A percentile compares a stretch with the other conserved stretches of the same genome.
phyloP scores from a whole-genome alignment of 1,140 invertebrate species.

The Macrobrachium nipponense region DNA sequence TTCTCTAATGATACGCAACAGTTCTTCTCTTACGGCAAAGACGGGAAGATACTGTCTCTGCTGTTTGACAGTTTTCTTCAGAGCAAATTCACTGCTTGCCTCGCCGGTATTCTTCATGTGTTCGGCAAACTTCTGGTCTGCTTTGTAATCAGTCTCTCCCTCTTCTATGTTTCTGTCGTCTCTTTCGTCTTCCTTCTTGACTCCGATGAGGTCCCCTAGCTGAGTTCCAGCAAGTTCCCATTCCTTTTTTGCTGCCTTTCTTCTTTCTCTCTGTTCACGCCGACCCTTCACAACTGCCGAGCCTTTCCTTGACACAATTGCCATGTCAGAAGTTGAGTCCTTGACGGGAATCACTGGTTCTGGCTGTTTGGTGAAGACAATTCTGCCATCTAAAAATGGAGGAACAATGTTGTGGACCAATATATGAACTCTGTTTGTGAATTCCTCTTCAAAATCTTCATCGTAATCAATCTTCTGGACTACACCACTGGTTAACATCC shows the following conservation, averaged over 20 bases:
- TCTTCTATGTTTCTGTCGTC: slow-evolving; percentile 73
- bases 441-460: slow-evolving; percentile 92
- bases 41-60: slow-evolving; percentile 95
- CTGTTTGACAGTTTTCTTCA: slow-evolving; percentile 85
- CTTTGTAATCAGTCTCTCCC: slow-evolving; percentile 80
- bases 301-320: slow-evolving; percentile 95
- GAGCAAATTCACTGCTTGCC: slow-evolving; percentile 89
- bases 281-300: slow-evolving; percentile 88
- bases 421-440: slow-evolving; percentile 93
- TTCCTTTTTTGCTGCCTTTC: slow-evolving; percentile 97
- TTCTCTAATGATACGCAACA: slow-evolving; percentile 93
- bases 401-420: slow-evolving; percentile 99
- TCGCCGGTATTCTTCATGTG: slow-evolving; percentile 83
- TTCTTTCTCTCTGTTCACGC: slow-evolving; percentile 95
- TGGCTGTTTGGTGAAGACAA: slow-evolving; percentile 99
- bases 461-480: slow-evolving; percentile 90
- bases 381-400: slow-evolving; percentile 97
- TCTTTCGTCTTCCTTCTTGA: slow-evolving; percentile 84
- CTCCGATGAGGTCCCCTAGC: slow-evolving; percentile 97
- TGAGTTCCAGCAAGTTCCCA: slow-evolving; percentile 98
- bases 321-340: slow-evolving; percentile 99
- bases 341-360: slow-evolving; percentile 94
- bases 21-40: slow-evolving; percentile 94
- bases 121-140: slow-evolving; percentile 95
- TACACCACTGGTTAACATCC: slow-evolving; percentile 96